A percentile compares a stretch with the other conserved stretches of the same genome.
phyloP scores from a whole-genome alignment of 2,888 invertebrate species.

The Phania funesta region DNA sequence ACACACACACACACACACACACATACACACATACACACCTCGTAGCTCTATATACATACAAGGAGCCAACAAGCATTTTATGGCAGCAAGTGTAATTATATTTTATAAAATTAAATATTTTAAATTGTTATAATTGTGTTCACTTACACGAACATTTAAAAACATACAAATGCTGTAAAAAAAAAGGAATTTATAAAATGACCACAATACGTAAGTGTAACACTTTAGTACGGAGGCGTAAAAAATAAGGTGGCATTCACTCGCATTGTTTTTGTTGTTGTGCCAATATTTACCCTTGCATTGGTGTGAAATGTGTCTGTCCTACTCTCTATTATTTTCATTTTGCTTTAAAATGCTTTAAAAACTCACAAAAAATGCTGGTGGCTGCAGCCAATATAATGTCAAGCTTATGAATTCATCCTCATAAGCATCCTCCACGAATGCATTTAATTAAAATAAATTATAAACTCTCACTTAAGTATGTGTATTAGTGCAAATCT shows the following conservation, averaged over 20 bases:
- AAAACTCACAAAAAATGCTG: slow-evolving; percentile 44
- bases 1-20: not conserved
- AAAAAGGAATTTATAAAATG: slow-evolving; percentile 35
- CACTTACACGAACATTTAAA: not conserved
- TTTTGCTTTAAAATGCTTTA: slow-evolving; percentile 31
- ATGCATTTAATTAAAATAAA: slow-evolving; percentile 60
- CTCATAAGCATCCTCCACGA: not conserved
- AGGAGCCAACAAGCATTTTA: not conserved
- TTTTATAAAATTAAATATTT: slow-evolving; percentile 67
- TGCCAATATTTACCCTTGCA: not conserved
- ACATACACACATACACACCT: not conserved
- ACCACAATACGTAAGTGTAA: slow-evolving; percentile 40
- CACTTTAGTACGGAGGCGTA: not conserved
- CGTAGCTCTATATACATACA: not conserved
- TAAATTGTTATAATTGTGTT: slow-evolving; percentile 58
- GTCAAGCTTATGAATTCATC: not conserved
- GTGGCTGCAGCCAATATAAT: slow-evolving; percentile 2
- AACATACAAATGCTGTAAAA: not conserved
- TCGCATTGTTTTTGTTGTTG: not conserved
- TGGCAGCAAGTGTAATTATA: slow-evolving; percentile 57
- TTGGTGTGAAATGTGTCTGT: slow-evolving; percentile 22
- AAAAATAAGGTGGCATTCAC: not conserved
- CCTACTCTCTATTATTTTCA: slow-evolving; percentile 7
- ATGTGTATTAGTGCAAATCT: not conserved
- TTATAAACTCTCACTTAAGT: slow-evolving; percentile 26